Percentiles rank a stretch among this genome's conserved stretches.
These are phyloP conservation scores for Rissa tridactyla DNA, from an alignment of 2,113 vertebrate species.

Conservation along the genomic window DNA sequence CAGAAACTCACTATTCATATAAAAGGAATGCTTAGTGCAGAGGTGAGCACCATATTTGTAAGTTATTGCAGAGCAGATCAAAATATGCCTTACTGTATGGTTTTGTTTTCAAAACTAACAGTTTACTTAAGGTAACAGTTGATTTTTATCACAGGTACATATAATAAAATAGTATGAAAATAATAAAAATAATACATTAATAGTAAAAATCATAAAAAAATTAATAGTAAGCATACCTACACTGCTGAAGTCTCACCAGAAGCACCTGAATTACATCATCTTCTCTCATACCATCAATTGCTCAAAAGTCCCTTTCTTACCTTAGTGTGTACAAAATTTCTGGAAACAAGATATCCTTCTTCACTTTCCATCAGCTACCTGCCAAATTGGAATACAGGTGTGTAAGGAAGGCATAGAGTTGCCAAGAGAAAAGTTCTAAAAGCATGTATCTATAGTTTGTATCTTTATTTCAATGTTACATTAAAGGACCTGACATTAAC, in stretches of 20 bases:
- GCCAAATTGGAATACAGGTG: not conserved
- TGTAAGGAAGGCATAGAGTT: not conserved
- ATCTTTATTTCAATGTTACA: not conserved
- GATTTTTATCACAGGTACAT: not conserved
- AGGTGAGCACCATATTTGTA: not conserved
- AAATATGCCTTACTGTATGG: not conserved
- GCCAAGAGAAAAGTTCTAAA: not conserved
- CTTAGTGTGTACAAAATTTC: not conserved
- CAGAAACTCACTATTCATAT: not conserved
- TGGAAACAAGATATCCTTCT: not conserved
- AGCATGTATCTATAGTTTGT: not conserved
- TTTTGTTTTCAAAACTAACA: not conserved
- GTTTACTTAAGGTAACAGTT: not conserved
- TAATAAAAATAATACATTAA: not conserved
- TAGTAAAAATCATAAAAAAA: not conserved
- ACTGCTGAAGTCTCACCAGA: not conserved
- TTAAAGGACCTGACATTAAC: not conserved
- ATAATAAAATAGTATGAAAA: not conserved
- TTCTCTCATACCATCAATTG: not conserved
- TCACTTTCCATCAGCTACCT: not conserved
- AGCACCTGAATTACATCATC: not conserved
- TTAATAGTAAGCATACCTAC: not conserved
- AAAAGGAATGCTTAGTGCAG: not conserved
- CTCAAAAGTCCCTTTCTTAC: not conserved
- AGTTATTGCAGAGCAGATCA: not conserved